These are phyloP conservation scores for Cygnus olor DNA, from an alignment of 2,797 vertebrate species.

Conservation along the genomic window DNA sequence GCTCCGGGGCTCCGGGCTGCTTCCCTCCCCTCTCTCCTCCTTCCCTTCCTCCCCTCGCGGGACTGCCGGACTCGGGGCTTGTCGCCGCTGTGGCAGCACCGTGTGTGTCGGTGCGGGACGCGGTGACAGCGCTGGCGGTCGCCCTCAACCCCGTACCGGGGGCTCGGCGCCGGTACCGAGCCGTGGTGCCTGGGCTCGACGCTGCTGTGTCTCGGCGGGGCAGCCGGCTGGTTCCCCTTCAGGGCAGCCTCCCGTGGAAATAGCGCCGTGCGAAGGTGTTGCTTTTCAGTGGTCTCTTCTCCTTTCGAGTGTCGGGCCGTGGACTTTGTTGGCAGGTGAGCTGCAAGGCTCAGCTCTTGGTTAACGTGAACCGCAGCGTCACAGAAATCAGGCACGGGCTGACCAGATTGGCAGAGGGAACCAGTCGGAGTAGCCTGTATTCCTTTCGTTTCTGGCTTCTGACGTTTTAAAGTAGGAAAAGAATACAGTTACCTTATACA, in stretches of 20 bases:
- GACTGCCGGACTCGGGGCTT: too few species aligned
- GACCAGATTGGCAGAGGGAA: not conserved
- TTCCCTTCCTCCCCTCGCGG: too few species aligned
- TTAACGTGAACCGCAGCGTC: fast-evolving
- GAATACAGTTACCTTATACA: fast-evolving
- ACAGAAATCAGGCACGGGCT: fast-evolving
- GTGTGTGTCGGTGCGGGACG: too few species aligned
- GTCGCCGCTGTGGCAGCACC: too few species aligned
- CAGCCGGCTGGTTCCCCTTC: too few species aligned
- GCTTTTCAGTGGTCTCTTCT: fast-evolving
- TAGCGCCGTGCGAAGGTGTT: fast-evolving
- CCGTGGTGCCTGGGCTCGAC: not conserved
- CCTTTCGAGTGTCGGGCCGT: fast-evolving
- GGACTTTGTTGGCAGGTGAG: fast-evolving
- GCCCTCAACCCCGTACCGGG: not conserved
- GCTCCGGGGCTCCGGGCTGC: not conserved
- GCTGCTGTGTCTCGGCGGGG: not conserved
- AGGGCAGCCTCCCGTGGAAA: too few species aligned
- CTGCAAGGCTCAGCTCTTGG: fast-evolving
- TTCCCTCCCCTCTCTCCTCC: too few species aligned
- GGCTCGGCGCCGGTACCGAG: too few species aligned
- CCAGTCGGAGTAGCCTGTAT: not conserved
- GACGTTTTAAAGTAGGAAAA: not conserved
- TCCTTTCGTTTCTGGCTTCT: not conserved
- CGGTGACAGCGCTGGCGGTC: not conserved